Evolutionary conservation across 1,140 invertebrate species (phyloP).

Genomic region (Vanessa tameamea): DNA sequence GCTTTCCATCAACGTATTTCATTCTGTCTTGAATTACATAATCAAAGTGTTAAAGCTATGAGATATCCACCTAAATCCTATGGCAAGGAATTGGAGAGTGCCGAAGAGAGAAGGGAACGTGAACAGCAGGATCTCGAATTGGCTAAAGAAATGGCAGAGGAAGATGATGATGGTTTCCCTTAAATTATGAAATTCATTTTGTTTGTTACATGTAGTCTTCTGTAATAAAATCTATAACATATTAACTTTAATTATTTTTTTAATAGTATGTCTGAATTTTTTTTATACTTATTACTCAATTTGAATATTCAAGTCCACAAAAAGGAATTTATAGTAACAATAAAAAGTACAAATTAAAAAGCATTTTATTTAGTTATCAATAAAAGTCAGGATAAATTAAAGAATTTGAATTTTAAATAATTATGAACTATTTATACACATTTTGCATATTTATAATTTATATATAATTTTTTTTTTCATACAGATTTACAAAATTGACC

Average conservation of each 20-base stretch:
- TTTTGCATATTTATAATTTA: not conserved
- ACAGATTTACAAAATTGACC: not conserved
- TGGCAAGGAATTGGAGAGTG: conserved; percentile 98
- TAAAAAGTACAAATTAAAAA: too few relatives aligned
- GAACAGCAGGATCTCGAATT: conserved; percentile 98
- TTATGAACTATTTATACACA: too few relatives aligned
- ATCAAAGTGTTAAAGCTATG: conserved; percentile 99
- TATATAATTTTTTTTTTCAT: not conserved
- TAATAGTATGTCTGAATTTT: not conserved
- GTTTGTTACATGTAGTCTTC: conserved; percentile 40
- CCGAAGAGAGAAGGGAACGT: conserved; percentile 96
- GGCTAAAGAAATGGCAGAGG: conserved; percentile 99
- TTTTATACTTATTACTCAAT: not conserved
- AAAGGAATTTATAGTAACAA: too few relatives aligned
- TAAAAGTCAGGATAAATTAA: too few relatives aligned
- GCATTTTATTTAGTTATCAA: too few relatives aligned
- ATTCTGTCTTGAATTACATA: conserved; percentile 98
- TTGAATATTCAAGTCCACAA: too few relatives aligned
- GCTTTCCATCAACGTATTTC: conserved; percentile 99
- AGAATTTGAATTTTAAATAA: too few relatives aligned
- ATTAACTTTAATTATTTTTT: conserved; percentile 27
- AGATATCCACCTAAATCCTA: conserved; percentile 99
- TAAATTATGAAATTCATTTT: conserved; percentile 48
- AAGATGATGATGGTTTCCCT: conserved; percentile 96
- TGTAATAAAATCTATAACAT: conserved; percentile 39